Evolutionary conservation across 1,140 invertebrate species (phyloP), one percentile per base, ranked within the genome.

Genomic region (Leptopilina clavipes): DNA sequence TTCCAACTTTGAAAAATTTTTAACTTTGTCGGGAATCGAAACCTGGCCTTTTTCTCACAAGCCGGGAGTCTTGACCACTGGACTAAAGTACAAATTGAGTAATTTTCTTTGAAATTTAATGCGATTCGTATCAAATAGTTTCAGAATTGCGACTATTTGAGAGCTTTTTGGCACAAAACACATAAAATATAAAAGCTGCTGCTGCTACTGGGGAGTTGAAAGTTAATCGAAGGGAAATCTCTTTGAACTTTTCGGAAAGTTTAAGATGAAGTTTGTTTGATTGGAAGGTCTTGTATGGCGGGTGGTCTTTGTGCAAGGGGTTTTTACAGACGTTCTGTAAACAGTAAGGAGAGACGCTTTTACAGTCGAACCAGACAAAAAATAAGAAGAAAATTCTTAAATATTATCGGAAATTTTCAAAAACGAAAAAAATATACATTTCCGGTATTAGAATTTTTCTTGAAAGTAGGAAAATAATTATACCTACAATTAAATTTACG

Each of bases 221-320:
- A 65, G 25, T 3, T 10, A 65, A 65, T 65, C 59, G 59, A 65
- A 65, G 19, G 3, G 12, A 22, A 37, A 65, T 31, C 25, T 5
- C 59, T 65, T 65, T 65, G 59, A 65, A 22, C 59, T 65, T 31
- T 65, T 40, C 7, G 37, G 59, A 14, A 65, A 65, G 59, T 65
- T 31, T 65, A 65, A 65, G 56, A 12, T 19, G 56, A 19, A 59
- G 59, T 31, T 65, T 65, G 59, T 65, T 65, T 65, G 59, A 65
- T 65, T 65, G 59, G 12, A 65, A 22, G 22, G 19, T 65, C 59
- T 65, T 65, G 59, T 65, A 8, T 65, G 59, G 12, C 22, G 59
- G 59, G 59, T 65, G 59, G 59, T 65, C 59, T 37, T 65, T 31
- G 25, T 65, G 11, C 59, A 37, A 19, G 25, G 22, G 25, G 22